These are phyloP conservation scores for Sceliomorpha sp. DNA, from an alignment of 2,888 invertebrate genomes.

Conservation along the genomic window DNA sequence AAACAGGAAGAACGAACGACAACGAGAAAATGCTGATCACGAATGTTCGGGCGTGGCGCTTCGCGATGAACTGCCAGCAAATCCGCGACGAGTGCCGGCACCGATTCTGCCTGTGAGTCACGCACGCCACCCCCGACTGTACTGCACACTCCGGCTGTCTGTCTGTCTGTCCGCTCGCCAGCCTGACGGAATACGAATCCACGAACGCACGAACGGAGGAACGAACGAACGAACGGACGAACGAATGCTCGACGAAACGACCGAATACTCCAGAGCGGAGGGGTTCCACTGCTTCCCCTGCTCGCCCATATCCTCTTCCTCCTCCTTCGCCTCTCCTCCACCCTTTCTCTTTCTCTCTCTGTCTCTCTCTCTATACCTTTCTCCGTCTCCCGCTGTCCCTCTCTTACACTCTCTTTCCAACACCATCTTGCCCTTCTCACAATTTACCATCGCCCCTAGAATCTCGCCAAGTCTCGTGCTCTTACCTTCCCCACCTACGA, in stretches of 20 bases:
- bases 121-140: constrained; percentile 67
- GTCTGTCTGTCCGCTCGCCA: constrained; percentile 14
- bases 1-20: constrained; percentile 23
- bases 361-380: constrained; percentile 12
- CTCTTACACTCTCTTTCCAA: no score
- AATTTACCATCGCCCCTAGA: no score
- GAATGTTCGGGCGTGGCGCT: constrained; percentile 78
- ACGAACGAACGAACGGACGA: constrained; percentile 26
- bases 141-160: constrained; percentile 37
- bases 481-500: no score
- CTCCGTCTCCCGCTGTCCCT: no score
- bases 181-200: constrained; percentile 33
- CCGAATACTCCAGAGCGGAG: constrained; percentile 13
- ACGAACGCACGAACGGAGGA: constrained; percentile 23
- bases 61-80: constrained; percentile 77
- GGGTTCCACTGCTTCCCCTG: constrained; percentile 30
- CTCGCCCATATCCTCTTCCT: constrained; percentile 16
- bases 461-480: no score
- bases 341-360: no score
- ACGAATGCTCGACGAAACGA: constrained; percentile 17
- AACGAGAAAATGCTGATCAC: constrained; percentile 52
- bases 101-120: constrained; percentile 73
- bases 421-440: no score
- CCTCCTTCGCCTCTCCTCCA: no score
- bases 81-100: constrained; percentile 63